A percentile compares a stretch with the other conserved stretches of the same genome.
Evolutionary conservation across 1,140 invertebrate species (phyloP).

Genomic region (Sycophila sp.): DNA sequence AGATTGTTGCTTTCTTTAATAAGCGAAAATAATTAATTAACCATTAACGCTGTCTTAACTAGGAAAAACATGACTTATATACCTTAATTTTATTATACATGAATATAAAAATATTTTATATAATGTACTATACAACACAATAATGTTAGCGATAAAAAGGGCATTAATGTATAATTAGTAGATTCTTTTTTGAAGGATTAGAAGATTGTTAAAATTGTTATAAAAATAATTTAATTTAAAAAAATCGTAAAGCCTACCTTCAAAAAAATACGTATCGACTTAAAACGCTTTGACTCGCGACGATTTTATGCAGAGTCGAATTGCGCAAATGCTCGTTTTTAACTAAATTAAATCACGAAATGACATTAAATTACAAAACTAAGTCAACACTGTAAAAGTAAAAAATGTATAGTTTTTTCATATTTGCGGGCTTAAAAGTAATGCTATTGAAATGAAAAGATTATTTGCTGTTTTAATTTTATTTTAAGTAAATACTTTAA

Average conservation of each 20-base stretch:
- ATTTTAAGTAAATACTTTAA: neutral
- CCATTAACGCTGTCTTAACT: conserved; percentile 31
- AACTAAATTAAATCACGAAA: neutral
- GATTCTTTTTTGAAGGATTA: conserved; percentile 30
- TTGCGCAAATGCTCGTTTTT: conserved; percentile 29
- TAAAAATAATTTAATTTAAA: conserved; percentile 45
- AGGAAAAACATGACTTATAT: conserved; percentile 35
- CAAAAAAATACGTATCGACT: conserved; percentile 19
- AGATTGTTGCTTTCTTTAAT: conserved; percentile 3
- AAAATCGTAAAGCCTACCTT: conserved; percentile 11
- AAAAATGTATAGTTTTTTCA: conserved; percentile 4
- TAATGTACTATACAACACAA: conserved; percentile 44
- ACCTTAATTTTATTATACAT: conserved; percentile 40
- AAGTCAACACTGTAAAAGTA: conserved; percentile 25
- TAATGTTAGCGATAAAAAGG: conserved; percentile 37
- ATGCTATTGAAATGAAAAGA: conserved; percentile 5
- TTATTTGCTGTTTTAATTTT: neutral
- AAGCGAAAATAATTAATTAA: conserved; percentile 36
- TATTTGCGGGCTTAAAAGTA: too few relatives aligned
- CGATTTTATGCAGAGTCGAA: conserved; percentile 42
- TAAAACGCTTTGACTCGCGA: conserved; percentile 8
- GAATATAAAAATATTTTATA: conserved; percentile 43
- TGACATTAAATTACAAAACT: conserved; percentile 27
- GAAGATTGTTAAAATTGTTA: conserved; percentile 42
- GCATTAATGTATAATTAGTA: conserved; percentile 20